Evolutionary conservation across 1,140 invertebrate species (phyloP), one percentile per base, ranked within the genome.

Genomic region (Nebria ingens): DNA sequence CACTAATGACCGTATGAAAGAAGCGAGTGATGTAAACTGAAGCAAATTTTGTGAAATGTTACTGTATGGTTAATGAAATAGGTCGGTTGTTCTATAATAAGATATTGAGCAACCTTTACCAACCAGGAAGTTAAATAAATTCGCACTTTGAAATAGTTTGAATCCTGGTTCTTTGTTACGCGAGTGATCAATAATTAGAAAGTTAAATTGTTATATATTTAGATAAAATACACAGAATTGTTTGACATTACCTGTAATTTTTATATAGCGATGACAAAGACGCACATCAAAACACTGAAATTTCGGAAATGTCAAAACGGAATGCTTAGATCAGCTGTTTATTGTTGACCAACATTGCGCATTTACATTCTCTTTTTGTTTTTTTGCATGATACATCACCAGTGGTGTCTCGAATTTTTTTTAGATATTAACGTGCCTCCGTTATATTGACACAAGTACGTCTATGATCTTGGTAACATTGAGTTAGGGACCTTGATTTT

Each of bases 271-370:
- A 9, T 45, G 40, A 12, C 40, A 45, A 12, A 56, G 50, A 19
- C 21, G 49, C 23, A n/a, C 19, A 23, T 22, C 49, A 57, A 57
- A 53, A 53, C 51, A 57, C 56, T 19, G 34, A 49, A 57, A 57
- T 53, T 57, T 57, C 42, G 45, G 29, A 57, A 57, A 53, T 45
- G 40, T 49, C 12, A 49, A 15, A 23, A 29, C 34, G 52, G 53
- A 53, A 57, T 29, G 56, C 40, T 51, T 52, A 50, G 29, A 38
- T 53, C 56, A 57, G 56, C 56, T 57, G 56, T 57, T 57, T 42
- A 53, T 49, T 53, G 56, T 57, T 57, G 42, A 53, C 56, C 56
- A 57, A 57, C 51, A 53, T 45, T 45, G 40, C 15, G 25, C 25
- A 34, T 6, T 34, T 34, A 34, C 6, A 9, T 34, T 34, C n/a